Percentiles rank a stretch among this genome's conserved stretches.
These are phyloP conservation scores for Takifugu flavidus DNA, from an alignment of 2,113 vertebrate genomes.

Conservation along the genomic window DNA sequence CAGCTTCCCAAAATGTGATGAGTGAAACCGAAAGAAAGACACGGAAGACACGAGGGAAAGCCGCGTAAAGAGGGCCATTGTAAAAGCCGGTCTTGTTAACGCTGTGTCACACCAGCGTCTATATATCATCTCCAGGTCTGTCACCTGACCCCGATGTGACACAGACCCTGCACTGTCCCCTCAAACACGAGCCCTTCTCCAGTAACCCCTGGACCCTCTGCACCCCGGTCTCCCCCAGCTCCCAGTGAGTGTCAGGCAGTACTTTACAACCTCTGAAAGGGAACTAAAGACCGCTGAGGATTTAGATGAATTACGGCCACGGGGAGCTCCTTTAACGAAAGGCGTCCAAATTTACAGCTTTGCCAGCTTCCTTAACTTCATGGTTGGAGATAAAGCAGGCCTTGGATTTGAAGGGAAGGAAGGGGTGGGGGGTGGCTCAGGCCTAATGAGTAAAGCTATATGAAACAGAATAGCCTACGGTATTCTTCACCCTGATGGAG, in stretches of 20 bases:
- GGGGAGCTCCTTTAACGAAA: conserved; percentile 67
- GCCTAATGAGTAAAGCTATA: conserved; percentile 72
- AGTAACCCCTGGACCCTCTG: conserved; percentile 50
- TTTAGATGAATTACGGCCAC: conserved; percentile 71
- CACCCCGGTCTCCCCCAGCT: conserved; percentile 29
- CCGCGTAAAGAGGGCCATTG: conserved; percentile 51
- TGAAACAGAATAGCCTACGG: conserved; percentile 70
- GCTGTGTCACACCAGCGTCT: conserved; percentile 52
- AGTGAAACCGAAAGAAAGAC: conserved; percentile 16
- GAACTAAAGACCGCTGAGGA: conserved; percentile 71
- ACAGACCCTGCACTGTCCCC: conserved; percentile 61
- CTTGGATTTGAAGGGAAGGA: conserved; percentile 40
- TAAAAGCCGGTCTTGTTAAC: conserved; percentile 72
- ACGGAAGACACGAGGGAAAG: conserved; percentile 2
- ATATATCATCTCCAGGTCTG: conserved; percentile 67
- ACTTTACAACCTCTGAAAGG: conserved; percentile 69
- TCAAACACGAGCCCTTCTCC: conserved; percentile 54
- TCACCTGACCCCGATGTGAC: conserved; percentile 69
- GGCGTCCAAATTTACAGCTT: conserved; percentile 73
- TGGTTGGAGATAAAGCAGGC: conserved; percentile 67
- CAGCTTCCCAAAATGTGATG: conserved; percentile 15
- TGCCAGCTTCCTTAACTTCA: conserved; percentile 69
- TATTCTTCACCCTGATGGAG: conserved; percentile 67
- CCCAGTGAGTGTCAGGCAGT: conserved; percentile 58
- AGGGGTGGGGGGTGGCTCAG: conserved; percentile 58